Base-by-base conservation (phyloP, 2,797 vertebrate genomes). In the Notolabrus celidotus region DNA sequence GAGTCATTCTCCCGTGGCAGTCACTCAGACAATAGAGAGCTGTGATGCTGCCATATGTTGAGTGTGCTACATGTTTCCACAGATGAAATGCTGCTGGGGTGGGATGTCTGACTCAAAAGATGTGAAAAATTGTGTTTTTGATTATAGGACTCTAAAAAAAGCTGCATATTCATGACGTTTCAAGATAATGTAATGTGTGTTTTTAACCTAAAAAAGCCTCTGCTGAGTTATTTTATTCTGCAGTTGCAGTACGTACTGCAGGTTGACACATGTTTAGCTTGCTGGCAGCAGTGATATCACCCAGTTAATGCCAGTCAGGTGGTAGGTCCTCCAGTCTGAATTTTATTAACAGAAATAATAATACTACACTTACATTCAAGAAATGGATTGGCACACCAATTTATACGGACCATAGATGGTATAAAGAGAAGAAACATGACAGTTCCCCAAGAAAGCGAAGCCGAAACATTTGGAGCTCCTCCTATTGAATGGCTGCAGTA, bases 1-100 rank as follows among this genome's bases (percentile, higher is more conserved):
- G 88, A 92, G 47, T 89, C 87, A 89, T 60, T 63, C 71, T 83
- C 76, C 53, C 55, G 12, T 77, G 53, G 71, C 69, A 65, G 74
- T 20, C 55, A 2, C 47, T 65, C 29, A 58, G 53, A 79, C 84
- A 82, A 68, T 74, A 75, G 67, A 73, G 64, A 66, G 60, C 64
- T 60, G 51, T 77, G 79, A 88, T 11, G 64, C 68, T 46, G 70
- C 45, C 80, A 69, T 80, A 82, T 84, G 77, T 68, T 67, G 51
- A 50, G 73, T 63, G 46, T 74, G 53, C 71, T 68, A 17, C 43
- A 42, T 58, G 70, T 85, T 56, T 71, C 45, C 46, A 46, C 59
- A 58, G 49, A 63, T 50, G 63, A 57, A 76, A 58, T 34, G 65
- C 49, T 17, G 31, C 7, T 15, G 64, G 75, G 60, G 63, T 33